These are phyloP conservation scores for Tachysurus fulvidraco DNA, from an alignment of 2,113 vertebrate species.

Conservation along the genomic window DNA sequence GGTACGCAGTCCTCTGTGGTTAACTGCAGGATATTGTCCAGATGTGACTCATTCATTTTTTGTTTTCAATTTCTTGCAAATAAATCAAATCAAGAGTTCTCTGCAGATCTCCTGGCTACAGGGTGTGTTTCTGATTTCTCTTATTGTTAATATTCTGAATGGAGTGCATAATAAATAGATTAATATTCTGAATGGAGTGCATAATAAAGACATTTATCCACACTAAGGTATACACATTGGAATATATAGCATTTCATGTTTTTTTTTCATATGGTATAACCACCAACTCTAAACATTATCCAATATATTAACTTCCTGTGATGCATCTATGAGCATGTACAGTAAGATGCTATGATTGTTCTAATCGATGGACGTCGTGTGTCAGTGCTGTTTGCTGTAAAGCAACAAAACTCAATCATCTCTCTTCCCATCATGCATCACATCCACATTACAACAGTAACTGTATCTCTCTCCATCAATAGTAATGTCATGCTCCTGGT, in stretches of 20 bases:
- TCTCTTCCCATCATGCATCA: background rate
- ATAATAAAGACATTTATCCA: background rate
- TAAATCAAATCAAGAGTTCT: background rate
- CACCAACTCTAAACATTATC: background rate
- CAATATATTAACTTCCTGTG: background rate
- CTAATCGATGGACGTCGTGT: background rate
- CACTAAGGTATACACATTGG: background rate
- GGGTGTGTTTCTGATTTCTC: background rate
- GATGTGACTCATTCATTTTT: background rate
- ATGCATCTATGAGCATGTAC: background rate
- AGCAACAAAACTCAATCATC: background rate
- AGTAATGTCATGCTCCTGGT: background rate
- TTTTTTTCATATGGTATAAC: background rate
- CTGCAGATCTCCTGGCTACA: background rate
- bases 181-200: background rate
- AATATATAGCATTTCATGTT: background rate
- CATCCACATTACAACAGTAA: background rate
- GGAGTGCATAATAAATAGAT: background rate
- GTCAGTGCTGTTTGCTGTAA: background rate
- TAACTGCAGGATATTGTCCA: background rate
- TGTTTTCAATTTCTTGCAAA: background rate
- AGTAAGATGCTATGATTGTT: background rate
- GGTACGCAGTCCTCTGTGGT: background rate
- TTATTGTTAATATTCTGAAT: background rate
- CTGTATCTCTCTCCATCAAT: background rate